A percentile compares a stretch with the other conserved stretches of the same genome.
These are phyloP conservation scores for Pseudococcus jackbeardsleyi DNA, from an alignment of 2,888 invertebrate genomes.

Conservation along the genomic window DNA sequence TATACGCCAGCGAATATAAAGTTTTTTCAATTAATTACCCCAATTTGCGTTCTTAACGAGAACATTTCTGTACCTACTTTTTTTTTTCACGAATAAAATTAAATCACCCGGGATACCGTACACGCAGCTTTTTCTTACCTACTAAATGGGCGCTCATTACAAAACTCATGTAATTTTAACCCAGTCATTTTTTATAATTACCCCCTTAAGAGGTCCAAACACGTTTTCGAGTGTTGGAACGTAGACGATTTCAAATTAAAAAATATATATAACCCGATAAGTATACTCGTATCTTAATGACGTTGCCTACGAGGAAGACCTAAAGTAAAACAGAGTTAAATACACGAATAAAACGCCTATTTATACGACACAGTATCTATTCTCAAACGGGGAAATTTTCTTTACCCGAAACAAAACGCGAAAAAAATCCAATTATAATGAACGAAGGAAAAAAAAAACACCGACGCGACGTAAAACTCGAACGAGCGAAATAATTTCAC, in stretches of 20 bases:
- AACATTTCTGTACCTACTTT: not conserved
- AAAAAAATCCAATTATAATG: not conserved
- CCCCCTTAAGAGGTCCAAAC: not conserved
- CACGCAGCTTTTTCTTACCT: not conserved
- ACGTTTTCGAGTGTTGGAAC: not conserved
- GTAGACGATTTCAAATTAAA: not conserved
- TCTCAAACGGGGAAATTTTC: too few relatives aligned
- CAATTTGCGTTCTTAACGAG: constrained; percentile 17
- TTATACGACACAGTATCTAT: not conserved
- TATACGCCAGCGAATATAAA: not conserved
- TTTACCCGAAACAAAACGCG: not conserved
- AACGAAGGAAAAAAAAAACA: not conserved
- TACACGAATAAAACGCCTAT: not conserved
- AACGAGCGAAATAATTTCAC: constrained; percentile 1
- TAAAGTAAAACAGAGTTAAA: not conserved
- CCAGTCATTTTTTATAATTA: constrained; percentile 31
- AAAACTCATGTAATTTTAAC: constrained; percentile 2
- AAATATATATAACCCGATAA: not conserved
- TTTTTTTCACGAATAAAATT: constrained; percentile 17
- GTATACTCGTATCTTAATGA: not conserved
- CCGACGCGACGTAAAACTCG: not conserved
- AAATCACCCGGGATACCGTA: not conserved
- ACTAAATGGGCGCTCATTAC: not conserved
- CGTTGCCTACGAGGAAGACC: not conserved
- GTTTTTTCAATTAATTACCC: constrained; percentile 16